phyloP scores from a whole-genome alignment of 2,888 invertebrate species.

The Clusia tigrina region DNA sequence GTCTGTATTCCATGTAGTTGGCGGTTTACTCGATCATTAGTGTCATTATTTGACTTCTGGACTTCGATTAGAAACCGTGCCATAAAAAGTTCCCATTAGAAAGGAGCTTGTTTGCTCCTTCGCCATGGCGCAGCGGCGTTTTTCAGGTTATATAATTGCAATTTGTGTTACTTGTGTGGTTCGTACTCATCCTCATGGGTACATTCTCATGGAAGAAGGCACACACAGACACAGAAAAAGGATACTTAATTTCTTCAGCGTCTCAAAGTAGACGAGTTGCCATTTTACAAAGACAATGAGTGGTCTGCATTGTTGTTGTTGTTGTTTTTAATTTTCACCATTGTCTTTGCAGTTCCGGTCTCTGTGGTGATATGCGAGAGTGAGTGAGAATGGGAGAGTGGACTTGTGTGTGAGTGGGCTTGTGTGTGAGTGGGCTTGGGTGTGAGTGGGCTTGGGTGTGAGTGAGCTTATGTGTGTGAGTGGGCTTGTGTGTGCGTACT shows the following conservation, averaged over 20 bases:
- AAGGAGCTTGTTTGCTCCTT: constrained; percentile 30
- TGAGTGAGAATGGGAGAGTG: too few relatives aligned
- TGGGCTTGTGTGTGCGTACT: not conserved
- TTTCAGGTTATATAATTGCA: constrained; percentile 7
- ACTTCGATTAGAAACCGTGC: too few relatives aligned
- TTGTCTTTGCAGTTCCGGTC: not conserved
- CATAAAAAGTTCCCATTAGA: too few relatives aligned
- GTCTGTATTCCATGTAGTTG: too few relatives aligned
- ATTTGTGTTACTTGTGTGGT: not conserved
- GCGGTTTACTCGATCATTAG: too few relatives aligned
- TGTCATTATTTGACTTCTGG: too few relatives aligned
- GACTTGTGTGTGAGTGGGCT: not conserved
- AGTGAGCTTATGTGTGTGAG: not conserved
- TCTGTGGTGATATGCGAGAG: too few relatives aligned
- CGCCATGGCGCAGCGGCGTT: constrained; percentile 34
- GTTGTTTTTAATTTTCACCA: not conserved
- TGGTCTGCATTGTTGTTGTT: not conserved
- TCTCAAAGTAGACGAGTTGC: constrained; percentile 10
- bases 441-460: not conserved
- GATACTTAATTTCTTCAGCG: constrained; percentile 12
- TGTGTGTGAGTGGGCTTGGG: too few relatives aligned
- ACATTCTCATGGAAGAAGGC: not conserved
- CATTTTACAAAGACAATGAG: not conserved
- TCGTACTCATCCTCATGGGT: not conserved
- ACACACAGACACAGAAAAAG: constrained; percentile 18